Evolutionary conservation across 2,797 vertebrate species (phyloP).

Genomic region (Clarias pachynema): DNA sequence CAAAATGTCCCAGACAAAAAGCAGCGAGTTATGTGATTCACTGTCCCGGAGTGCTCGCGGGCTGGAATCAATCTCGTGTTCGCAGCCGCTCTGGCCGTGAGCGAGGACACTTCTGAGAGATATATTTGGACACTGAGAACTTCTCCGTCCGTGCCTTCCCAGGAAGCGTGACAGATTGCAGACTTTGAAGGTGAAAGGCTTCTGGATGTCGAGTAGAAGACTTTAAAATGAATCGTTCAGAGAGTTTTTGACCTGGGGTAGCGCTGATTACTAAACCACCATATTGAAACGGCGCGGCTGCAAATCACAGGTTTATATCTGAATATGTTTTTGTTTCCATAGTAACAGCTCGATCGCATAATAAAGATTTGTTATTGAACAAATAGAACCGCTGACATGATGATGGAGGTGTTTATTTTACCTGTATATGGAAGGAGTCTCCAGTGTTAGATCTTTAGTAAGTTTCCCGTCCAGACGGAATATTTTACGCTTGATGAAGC

Average conservation of each 20-base stretch:
- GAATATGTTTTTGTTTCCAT: neutral
- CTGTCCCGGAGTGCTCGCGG: conserved; percentile 8
- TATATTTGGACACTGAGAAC: conserved; percentile 25
- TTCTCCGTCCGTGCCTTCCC: neutral
- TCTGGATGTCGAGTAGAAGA: neutral
- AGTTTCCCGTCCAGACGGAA: neutral
- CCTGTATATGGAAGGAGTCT: neutral
- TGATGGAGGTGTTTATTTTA: neutral
- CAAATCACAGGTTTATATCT: neutral
- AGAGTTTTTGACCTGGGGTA: neutral
- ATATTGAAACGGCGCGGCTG: neutral
- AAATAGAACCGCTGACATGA: neutral
- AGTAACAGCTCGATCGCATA: neutral
- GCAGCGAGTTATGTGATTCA: conserved; percentile 6
- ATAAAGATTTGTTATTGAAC: no score
- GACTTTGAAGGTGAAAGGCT: conserved; percentile 27
- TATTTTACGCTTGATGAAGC: neutral
- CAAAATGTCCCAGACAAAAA: conserved; percentile 29
- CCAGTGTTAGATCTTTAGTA: neutral
- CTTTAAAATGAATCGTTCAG: neutral
- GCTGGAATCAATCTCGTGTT: conserved; percentile 24
- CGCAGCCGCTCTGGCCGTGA: conserved; percentile 13
- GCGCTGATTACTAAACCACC: neutral
- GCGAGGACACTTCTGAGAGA: conserved; percentile 18
- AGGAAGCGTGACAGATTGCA: neutral